Conservation (phyloP, 37 sponge, comb jelly and placozoan species). For the Mnemiopsis leidyi region DNA sequence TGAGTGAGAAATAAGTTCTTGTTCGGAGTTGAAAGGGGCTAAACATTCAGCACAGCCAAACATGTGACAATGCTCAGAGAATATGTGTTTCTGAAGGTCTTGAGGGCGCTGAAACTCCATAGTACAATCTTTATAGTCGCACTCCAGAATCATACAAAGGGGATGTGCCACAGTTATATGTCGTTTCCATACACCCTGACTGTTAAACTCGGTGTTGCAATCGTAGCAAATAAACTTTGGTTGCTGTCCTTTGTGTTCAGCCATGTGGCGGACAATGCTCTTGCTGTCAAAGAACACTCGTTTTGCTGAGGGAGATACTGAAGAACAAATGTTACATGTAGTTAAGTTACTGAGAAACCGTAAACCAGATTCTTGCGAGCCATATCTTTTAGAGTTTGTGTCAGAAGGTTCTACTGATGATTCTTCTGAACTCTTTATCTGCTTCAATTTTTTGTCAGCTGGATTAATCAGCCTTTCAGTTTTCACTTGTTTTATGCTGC, state of each 20-base stretch:
- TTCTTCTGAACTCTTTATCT: too few species aligned
- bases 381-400: too few species aligned
- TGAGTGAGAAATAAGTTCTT: neutral
- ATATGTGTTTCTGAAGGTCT: slow-evolving; percentile 1
- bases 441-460: too few species aligned
- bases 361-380: too few species aligned
- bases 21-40: neutral
- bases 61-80: neutral
- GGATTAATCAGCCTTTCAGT: too few species aligned
- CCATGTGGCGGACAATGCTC: neutral
- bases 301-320: too few species aligned
- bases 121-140: neutral
- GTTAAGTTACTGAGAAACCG: too few species aligned
- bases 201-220: neutral
- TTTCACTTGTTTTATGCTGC: too few species aligned
- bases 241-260: too few species aligned
- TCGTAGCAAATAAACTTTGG: neutral
- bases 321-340: too few species aligned
- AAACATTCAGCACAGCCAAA: neutral
- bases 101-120: slow-evolving; percentile 19
- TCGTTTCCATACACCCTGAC: neutral
- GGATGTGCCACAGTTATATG: neutral
- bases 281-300: too few species aligned
- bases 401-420: too few species aligned
- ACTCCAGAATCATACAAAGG: neutral